Evolutionary conservation across 2,888 invertebrate genomes (phyloP).

Genomic region (Acronicta alni): DNA sequence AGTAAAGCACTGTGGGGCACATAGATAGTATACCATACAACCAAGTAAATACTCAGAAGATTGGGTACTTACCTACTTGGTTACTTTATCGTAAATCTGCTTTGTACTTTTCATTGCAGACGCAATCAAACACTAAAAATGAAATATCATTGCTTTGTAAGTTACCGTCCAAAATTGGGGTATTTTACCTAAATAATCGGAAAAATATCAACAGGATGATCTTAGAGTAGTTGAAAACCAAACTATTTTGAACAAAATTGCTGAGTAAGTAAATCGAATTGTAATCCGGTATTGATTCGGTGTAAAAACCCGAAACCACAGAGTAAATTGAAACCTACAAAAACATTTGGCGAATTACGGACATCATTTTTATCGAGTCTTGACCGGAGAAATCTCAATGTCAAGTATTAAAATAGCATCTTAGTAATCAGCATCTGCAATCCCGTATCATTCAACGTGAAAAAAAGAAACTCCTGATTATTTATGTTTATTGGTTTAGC

Average conservation of each 20-base stretch:
- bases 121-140: no score
- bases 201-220: not conserved
- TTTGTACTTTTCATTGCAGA: no score
- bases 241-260: not conserved
- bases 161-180: no score
- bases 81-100: no score
- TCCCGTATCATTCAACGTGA: constrained; percentile 6
- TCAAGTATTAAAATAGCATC: constrained; percentile 19
- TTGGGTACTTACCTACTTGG: no score
- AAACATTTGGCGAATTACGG: constrained; percentile 14
- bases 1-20: no score
- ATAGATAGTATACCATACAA: no score
- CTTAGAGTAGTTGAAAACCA: not conserved
- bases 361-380: constrained; percentile 11
- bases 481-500: no score
- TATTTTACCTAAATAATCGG: no score
- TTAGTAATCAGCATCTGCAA: constrained; percentile 11
- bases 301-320: constrained; percentile 18
- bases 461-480: not conserved
- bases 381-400: constrained; percentile 19
- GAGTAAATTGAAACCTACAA: constrained; percentile 27
- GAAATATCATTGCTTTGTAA: no score
- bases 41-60: no score
- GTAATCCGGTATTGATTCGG: not conserved
- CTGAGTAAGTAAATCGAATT: not conserved